Percentiles rank a stretch among this genome's conserved stretches.
These are phyloP conservation scores for Coreius guichenoti DNA, from an alignment of 2,797 vertebrate genomes.

Conservation along the genomic window DNA sequence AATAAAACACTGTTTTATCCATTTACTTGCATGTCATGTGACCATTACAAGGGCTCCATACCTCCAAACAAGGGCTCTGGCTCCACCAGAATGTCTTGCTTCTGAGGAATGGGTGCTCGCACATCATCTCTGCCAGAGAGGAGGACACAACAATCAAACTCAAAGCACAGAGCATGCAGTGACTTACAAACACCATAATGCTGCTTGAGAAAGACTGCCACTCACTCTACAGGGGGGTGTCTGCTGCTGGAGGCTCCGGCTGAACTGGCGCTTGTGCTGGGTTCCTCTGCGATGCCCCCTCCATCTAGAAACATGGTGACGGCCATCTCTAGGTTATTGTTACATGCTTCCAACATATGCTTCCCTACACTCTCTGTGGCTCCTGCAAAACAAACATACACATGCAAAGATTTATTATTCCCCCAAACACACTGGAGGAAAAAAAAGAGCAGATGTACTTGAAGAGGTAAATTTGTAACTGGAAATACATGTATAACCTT, in stretches of 20 bases:
- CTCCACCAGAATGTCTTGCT: constrained; percentile 98
- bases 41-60: constrained; percentile 86
- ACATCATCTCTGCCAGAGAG: constrained; percentile 88
- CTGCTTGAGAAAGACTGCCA: constrained; percentile 3
- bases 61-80: constrained; percentile 97
- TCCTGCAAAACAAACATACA: constrained; percentile 75
- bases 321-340: constrained; percentile 98
- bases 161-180: background rate
- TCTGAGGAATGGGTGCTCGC: constrained; percentile 98
- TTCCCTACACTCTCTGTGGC: constrained; percentile 96
- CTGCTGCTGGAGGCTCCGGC: constrained; percentile 85
- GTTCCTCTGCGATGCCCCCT: constrained; percentile 93
- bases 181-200: constrained; percentile 3
- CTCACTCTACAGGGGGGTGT: constrained; percentile 80
- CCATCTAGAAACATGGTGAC: constrained; percentile 99
- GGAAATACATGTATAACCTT: background rate
- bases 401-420: background rate
- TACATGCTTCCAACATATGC: constrained; percentile 98
- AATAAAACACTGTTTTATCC: background rate
- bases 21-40: background rate
- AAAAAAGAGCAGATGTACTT: background rate
- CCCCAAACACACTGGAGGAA: background rate
- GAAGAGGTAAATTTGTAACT: background rate
- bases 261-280: constrained; percentile 95
- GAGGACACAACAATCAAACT: constrained; percentile 36